A percentile compares a stretch with the other conserved stretches of the same genome.
Conservation (phyloP, 2,797 vertebrate genomes). For the Sebastes iracundus region DNA sequence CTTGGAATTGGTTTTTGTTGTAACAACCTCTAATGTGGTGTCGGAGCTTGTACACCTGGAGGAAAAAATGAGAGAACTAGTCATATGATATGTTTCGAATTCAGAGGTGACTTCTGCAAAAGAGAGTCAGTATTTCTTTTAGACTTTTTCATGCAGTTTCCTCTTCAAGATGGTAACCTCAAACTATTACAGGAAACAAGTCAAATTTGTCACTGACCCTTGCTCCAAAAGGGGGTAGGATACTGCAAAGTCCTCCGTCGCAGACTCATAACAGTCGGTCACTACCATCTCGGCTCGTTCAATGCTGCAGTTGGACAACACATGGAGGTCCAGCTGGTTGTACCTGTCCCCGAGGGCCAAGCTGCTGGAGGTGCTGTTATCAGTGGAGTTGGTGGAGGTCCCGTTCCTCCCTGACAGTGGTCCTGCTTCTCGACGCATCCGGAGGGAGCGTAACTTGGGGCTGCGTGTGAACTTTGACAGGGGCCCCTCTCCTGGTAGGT, state of each 20-base stretch:
- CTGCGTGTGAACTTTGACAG: slow-evolving; percentile 10
- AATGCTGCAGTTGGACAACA: slow-evolving; percentile 65
- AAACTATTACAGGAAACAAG: background rate
- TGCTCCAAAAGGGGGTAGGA: slow-evolving; percentile 32
- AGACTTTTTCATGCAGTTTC: background rate
- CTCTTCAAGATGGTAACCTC: background rate
- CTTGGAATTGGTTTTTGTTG: slow-evolving; percentile 2
- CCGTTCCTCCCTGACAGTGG: no score
- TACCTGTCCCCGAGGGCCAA: background rate
- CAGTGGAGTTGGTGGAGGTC: background rate
- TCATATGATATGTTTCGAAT: background rate
- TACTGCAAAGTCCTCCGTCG: slow-evolving; percentile 54
- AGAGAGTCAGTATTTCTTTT: background rate
- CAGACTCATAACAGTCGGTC: slow-evolving; percentile 56
- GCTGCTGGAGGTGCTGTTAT: no score
- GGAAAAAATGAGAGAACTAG: background rate
- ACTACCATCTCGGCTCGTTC: slow-evolving; percentile 63
- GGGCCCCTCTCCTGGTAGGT: slow-evolving; percentile 64
- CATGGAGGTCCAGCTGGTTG: slow-evolving; percentile 62
- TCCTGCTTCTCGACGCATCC: background rate
- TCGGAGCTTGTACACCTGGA: slow-evolving; percentile 61
- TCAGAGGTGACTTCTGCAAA: background rate
- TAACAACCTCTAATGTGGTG: slow-evolving; percentile 53
- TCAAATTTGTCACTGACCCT: slow-evolving; percentile 65
- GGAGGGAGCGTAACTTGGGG: background rate